Evolutionary conservation across 2,888 invertebrate genomes (phyloP), one percentile per base, ranked within the genome.

Genomic region (Ophion costatus): DNA sequence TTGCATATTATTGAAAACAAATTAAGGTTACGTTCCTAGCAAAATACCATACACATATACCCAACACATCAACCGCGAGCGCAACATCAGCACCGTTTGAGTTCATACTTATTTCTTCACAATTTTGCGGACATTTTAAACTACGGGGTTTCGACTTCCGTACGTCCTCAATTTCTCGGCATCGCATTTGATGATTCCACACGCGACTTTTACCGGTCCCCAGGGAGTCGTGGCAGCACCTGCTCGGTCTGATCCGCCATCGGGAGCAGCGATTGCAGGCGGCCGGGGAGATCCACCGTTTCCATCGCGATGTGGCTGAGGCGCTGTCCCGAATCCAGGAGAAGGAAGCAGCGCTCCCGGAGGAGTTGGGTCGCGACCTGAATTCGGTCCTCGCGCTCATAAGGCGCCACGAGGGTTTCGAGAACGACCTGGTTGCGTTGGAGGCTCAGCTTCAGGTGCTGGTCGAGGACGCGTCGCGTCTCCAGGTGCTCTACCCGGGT

Each of bases 231-330:
- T 99, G 99, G 99, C 97, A 97, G 87, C 96, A 97, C 67, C 95
- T 99, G 0, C 95, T 98, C 73, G 97, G 98, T 74, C 96, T 98
- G 92, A 97, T 99, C 82, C 97, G 97, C 89, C 96, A 97, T 71
- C 96, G 99, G 17, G 98, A 98, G 87, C 96, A 97, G 85, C 97
- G 98, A 63, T 94, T 99, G 59, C 96, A 97, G 92, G 99, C 98
- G 0, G 99, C 99, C 0, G 99, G 98, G 11, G 98, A 99, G 94
- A 98, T 99, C 88, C 99, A 99, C 94, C 96, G 98, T 79, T 99
- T 99, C 95, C 99, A 99, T 94, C 96, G 99, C 77, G 99, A 99
- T 94, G 98, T 98, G 1, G 98, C 97, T 29, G 99, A 99, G 92
- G 97, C 98, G 1, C 94, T 98, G 10, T 97, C 97, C 61, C 95